Base-by-base conservation (phyloP, 2,113 vertebrate genomes). In the Vicugna pacos region DNA sequence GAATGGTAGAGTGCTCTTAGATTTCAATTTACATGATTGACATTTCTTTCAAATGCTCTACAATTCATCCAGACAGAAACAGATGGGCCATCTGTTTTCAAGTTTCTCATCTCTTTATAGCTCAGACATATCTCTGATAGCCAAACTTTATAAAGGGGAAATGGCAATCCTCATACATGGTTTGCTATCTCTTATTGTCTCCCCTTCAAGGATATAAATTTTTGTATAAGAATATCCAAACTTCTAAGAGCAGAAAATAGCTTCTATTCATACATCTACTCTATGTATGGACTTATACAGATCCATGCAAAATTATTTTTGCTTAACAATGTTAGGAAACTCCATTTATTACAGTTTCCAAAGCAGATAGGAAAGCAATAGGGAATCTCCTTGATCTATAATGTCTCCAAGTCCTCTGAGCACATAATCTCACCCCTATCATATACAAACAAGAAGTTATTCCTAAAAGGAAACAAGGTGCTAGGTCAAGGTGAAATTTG, bases 51-150 rank as follows among this genome's bases (percentile, higher is more conserved):
- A 96, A 96, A 94, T 93, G 35, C 48, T 94, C 75, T 54, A 86
- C 35, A 88, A 46, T 82, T 91, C 91, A 80, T 48, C 75, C 35
- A 73, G 91, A 76, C 91, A 94, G 67, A 94, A 97, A 91, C 93
- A 96, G 93, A 97, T 67, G 80, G 50, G 19, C 95, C 97, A 97
- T 96, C 97, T 98, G 96, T 95, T 97, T 93, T 93, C 88, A 91
- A 89, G 50, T 91, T 97, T 89, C 73, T 84, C 62, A 38, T 92
- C 95, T 96, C 89, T 97, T 96, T 88, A 95, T 86, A 97, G 95
- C 81, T 93, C 91, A 96, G 88, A 96, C 82, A 69, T 73, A 92
- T 46, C 75, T 93, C 84, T 97, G 93, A 95, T 79, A 97, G 90
- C 60, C 94, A 95, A 89, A 93, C n/a, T 32, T 48, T 83, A 87